phyloP scores from a whole-genome alignment of 2,888 invertebrate species.

The Athalia rosae region DNA sequence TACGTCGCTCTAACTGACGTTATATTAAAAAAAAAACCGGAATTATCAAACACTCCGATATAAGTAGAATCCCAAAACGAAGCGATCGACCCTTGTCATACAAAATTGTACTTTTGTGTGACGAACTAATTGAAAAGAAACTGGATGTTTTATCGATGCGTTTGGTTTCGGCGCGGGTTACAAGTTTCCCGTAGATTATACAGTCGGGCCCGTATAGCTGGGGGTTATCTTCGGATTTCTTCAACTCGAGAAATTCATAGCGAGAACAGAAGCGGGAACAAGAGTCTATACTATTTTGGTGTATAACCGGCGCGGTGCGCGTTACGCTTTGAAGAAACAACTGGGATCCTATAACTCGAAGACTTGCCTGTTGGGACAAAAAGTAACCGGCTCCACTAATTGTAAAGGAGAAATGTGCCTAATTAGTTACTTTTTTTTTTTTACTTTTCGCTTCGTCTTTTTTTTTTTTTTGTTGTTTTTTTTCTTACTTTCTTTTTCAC shows the following conservation, averaged over 20 bases:
- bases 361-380: constrained; percentile 1
- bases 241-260: constrained; percentile 6
- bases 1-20: neutral
- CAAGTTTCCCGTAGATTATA: neutral
- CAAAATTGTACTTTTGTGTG: too few relatives aligned
- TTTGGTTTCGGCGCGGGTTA: too few relatives aligned
- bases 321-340: constrained; percentile 33
- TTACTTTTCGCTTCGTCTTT: constrained; percentile 31
- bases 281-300: constrained; percentile 27
- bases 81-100: too few relatives aligned
- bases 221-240: neutral
- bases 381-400: constrained; percentile 35
- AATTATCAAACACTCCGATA: too few relatives aligned
- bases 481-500: constrained; percentile 35
- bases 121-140: too few relatives aligned
- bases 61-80: too few relatives aligned
- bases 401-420: constrained; percentile 33
- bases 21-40: too few relatives aligned
- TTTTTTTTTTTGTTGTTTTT: constrained; percentile 32
- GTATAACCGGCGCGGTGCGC: neutral
- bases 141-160: too few relatives aligned
- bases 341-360: constrained; percentile 12
- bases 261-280: constrained; percentile 11
- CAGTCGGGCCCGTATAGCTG: neutral
- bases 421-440: constrained; percentile 46